phyloP scores from a whole-genome alignment of 2,888 invertebrate genomes.

The Cantharis lateralis region DNA sequence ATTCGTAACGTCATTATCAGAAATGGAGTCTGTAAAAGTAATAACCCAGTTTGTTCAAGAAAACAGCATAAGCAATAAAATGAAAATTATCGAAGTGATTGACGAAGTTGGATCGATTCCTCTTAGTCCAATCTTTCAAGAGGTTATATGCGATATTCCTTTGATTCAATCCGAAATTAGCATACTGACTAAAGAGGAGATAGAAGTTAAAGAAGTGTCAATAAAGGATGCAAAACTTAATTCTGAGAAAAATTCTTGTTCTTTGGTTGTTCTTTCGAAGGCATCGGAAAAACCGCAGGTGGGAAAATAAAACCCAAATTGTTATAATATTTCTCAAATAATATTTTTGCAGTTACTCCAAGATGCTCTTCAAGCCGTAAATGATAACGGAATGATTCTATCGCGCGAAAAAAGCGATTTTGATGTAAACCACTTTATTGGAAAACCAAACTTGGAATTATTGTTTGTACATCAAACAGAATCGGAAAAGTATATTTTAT shows the following conservation, averaged over 20 bases:
- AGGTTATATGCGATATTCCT: slow-evolving; percentile 70
- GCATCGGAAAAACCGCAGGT: neutral
- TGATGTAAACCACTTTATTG: neutral
- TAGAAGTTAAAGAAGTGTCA: slow-evolving; percentile 59
- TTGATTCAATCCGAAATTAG: slow-evolving; percentile 70
- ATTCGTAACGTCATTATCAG: slow-evolving; percentile 51
- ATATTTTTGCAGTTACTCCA: neutral
- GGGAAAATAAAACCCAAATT: neutral
- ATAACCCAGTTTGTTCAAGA: slow-evolving; percentile 75
- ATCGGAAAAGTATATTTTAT: neutral
- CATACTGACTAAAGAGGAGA: slow-evolving; percentile 60
- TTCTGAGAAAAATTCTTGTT: neutral
- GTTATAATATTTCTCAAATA: neutral
- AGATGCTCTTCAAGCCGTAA: neutral
- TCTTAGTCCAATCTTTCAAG: slow-evolving; percentile 61
- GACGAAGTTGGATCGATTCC: slow-evolving; percentile 54
- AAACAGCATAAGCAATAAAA: slow-evolving; percentile 67
- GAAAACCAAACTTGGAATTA: neutral
- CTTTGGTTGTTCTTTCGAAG: neutral
- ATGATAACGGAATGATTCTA: slow-evolving; percentile 3
- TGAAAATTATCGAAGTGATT: slow-evolving; percentile 61
- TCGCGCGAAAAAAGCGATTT: neutral
- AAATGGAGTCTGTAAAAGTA: slow-evolving; percentile 58
- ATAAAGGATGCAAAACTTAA: slow-evolving; percentile 57
- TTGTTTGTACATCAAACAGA: neutral